Conservation (phyloP, 2,888 invertebrate genomes). For the Drosophila prostipennis region DNA sequence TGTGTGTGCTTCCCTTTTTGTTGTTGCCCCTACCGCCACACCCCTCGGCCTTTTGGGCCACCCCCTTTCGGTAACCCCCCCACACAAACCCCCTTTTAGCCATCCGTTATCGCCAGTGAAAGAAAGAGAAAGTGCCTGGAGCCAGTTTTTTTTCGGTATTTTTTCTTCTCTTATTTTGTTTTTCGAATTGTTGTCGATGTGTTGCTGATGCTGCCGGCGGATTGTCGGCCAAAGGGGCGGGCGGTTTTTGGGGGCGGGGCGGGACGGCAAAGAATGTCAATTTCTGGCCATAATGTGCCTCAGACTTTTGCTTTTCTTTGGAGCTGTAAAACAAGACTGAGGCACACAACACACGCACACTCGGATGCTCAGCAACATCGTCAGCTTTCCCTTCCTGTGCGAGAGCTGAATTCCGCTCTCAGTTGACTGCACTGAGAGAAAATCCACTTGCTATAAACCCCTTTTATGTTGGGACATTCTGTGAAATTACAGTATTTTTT, state of each 20-base stretch:
- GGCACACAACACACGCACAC: conserved; percentile 19
- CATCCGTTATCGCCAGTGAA: conserved; percentile 75
- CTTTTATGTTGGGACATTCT: no score
- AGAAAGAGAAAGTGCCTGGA: conserved; percentile 82
- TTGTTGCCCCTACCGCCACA: conserved; percentile 3
- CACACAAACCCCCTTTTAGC: conserved; percentile 8
- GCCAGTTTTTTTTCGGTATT: conserved; percentile 70
- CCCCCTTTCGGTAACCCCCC: conserved; percentile 9
- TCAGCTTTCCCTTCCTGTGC: conserved; percentile 82
- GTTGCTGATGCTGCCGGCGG: conserved; percentile 35
- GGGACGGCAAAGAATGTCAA: conserved; percentile 79
- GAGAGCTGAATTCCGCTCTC: conserved; percentile 52
- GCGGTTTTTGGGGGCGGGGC: conserved; percentile 4
- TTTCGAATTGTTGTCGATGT: conserved; percentile 66
- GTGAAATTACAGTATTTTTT: no score
- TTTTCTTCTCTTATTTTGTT: conserved; percentile 50
- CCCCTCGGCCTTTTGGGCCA: background rate
- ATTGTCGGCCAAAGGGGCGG: conserved; percentile 11
- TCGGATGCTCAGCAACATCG: conserved; percentile 43
- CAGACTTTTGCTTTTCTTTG: conserved; percentile 82
- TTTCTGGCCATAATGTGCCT: conserved; percentile 70
- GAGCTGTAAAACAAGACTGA: conserved; percentile 71
- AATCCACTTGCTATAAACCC: no score
- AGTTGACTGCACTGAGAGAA: conserved; percentile 11
- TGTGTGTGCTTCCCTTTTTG: conserved; percentile 68